Conservation (phyloP, 2,113 vertebrate genomes). For the Craseonycteris thonglongyai region DNA sequence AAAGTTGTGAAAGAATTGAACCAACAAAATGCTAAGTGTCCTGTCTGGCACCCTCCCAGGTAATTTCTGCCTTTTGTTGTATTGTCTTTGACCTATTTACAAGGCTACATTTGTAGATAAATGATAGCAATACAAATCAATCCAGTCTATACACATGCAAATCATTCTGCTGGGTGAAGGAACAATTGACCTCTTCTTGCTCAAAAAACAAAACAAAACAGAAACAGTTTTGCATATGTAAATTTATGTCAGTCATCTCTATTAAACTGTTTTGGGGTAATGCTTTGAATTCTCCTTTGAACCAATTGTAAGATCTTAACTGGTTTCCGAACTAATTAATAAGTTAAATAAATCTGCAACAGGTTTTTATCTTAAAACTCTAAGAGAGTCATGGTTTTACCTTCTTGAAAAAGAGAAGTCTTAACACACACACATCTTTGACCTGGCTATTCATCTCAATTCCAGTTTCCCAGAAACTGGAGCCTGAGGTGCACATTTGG, state of each 20-base stretch:
- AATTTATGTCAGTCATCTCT: neutral
- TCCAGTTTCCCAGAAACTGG: neutral
- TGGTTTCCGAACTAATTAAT: neutral
- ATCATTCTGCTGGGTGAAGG: neutral
- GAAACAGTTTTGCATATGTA: neutral
- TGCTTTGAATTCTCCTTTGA: constrained; percentile 6
- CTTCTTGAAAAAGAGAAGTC: neutral
- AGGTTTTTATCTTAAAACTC: neutral
- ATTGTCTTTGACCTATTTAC: neutral
- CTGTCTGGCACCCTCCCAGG: neutral
- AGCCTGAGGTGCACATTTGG: neutral
- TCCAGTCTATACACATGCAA: neutral
- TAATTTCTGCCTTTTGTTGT: neutral
- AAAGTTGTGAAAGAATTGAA: neutral
- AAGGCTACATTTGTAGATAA: neutral
- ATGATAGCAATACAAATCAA: neutral
- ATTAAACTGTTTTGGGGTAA: neutral
- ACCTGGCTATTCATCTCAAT: neutral
- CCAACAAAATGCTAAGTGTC: neutral
- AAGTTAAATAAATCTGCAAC: constrained; percentile 20
- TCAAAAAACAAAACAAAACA: neutral
- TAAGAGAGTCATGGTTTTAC: neutral
- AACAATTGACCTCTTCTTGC: neutral
- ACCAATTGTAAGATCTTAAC: neutral
- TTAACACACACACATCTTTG: neutral